A percentile compares a stretch with the other conserved stretches of the same genome.
Conservation (phyloP, 2,797 vertebrate genomes). For the Halcyon badia region DNA sequence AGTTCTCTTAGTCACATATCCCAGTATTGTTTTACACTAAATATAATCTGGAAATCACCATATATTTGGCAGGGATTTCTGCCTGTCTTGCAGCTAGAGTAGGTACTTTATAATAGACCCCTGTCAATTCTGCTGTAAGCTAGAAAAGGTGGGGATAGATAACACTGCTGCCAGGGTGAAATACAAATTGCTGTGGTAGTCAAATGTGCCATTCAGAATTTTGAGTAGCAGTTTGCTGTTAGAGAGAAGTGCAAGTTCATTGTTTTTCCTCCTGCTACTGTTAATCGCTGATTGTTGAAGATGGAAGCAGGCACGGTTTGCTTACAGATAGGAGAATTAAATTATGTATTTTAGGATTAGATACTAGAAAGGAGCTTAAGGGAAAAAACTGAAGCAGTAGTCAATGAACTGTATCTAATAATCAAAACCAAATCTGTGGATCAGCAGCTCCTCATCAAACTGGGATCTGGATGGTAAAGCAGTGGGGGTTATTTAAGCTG, state of each 20-base stretch:
- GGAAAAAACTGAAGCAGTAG: constrained; percentile 30
- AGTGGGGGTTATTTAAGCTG: neutral
- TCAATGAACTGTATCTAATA: constrained; percentile 33
- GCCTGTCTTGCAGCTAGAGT: neutral
- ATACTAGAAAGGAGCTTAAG: constrained; percentile 62
- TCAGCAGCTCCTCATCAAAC: constrained; percentile 2
- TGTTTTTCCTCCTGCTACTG: neutral
- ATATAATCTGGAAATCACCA: neutral
- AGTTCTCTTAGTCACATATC: neutral
- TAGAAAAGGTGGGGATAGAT: neutral
- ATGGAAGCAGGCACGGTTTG: neutral
- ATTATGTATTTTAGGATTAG: constrained; percentile 65
- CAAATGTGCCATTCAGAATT: neutral
- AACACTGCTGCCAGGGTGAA: neutral
- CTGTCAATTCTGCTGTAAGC: neutral
- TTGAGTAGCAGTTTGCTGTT: neutral
- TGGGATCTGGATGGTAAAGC: neutral
- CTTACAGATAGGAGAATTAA: constrained; percentile 69
- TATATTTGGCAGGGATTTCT: neutral
- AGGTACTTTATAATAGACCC: neutral
- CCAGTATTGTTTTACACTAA: neutral
- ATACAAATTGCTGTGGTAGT: neutral
- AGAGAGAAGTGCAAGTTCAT: neutral
- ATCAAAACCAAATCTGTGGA: constrained; percentile 15
- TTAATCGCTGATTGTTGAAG: constrained; percentile 26